Base-by-base conservation (phyloP, 2,797 vertebrate genomes). In the Hyperoplus immaculatus region DNA sequence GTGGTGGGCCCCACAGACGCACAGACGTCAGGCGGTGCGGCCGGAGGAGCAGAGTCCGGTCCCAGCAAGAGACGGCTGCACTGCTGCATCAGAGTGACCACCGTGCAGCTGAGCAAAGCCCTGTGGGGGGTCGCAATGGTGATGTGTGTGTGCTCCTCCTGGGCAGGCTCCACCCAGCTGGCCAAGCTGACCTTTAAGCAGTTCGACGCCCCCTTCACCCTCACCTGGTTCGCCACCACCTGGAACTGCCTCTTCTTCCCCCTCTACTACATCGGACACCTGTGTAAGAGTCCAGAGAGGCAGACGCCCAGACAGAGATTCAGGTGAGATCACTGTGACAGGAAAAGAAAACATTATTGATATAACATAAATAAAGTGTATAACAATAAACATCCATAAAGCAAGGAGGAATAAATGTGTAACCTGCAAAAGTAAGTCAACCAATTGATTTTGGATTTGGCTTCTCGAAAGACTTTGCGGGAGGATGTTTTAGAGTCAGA, bases 181-280 rank as follows among this genome's bases (percentile, higher is more conserved):
- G 97, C 98, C 94, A 98, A 96, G 93, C 87, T 96, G 88, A 97
- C 97, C 89, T 96, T 99, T 88, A 94, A 94, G 88, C 94, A 94
- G 80, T 96, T 97, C 0, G 96, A 99, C 12, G 96, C 97, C 18
- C 98, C 98, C 36, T 99, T 99, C 94, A 97, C 97, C 84, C 95
- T 99, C 87, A 98, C 98, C 0, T 99, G 98, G 98, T 99, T 99
- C 77, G 97, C 97, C 92, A 97, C 97, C 93, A 96, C 95, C 91
- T 99, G 98, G 98, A 99, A 99, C 94, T 96, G 96, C 92, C 93
- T 98, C 78, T 97, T 99, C 91, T 99, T 99, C 89, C 98, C 97
- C 12, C 87, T 99, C 65, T 99, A 99, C 92, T 99, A 99, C 75
- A 90, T 95, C 15, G 98, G 98, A 82, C 96, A 98, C 86, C 83